phyloP scores from a whole-genome alignment of 2,113 vertebrate genomes.

The Cygnus atratus region DNA sequence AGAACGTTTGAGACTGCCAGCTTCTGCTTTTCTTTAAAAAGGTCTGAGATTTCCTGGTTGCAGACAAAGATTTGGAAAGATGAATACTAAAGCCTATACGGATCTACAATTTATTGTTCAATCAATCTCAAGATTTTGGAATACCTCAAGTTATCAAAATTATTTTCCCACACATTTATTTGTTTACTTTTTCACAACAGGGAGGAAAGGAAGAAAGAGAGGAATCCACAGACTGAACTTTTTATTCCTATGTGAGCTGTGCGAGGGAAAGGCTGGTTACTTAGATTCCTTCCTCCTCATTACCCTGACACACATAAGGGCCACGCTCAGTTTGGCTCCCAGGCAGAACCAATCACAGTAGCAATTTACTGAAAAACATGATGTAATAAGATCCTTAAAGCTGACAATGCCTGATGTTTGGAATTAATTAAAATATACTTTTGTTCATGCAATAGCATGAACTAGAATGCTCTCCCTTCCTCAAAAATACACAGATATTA shows the following conservation, averaged over 20 bases:
- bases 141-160: background rate
- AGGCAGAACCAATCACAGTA: background rate
- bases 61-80: background rate
- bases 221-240: background rate
- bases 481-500: background rate
- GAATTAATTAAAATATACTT: constrained; percentile 6
- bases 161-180: background rate
- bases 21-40: background rate
- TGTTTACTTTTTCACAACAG: background rate
- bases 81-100: background rate
- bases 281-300: background rate
- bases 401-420: background rate
- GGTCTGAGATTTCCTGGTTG: background rate
- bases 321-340: background rate
- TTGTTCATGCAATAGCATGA: background rate
- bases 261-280: background rate
- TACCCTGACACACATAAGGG: background rate
- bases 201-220: background rate
- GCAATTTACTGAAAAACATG: background rate
- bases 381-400: background rate
- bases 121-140: background rate
- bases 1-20: background rate
- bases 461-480: background rate
- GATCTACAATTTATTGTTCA: background rate
- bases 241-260: background rate